Percentiles rank a stretch among this genome's conserved stretches.
These are phyloP conservation scores for Drosophila neonasuta DNA, from an alignment of 2,888 invertebrate species.

Conservation along the genomic window DNA sequence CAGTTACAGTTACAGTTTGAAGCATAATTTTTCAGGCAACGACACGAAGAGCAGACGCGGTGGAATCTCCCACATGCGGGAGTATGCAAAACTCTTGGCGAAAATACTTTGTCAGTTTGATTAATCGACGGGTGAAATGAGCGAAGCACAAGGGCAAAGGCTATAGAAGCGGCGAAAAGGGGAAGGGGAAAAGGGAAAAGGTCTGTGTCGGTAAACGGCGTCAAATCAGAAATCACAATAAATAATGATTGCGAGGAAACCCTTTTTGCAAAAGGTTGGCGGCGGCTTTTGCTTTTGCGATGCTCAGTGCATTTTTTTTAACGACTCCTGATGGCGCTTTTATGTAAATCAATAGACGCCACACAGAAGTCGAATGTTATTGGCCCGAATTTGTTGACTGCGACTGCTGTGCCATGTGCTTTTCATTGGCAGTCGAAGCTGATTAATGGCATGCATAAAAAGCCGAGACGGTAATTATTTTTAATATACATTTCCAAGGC, in stretches of 20 bases:
- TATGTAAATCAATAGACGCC: conserved; percentile 64
- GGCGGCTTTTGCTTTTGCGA: neutral
- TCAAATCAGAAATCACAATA: conserved; percentile 77
- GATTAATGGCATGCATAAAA: conserved; percentile 65
- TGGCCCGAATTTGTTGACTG: conserved; percentile 23
- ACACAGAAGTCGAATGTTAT: conserved; percentile 48
- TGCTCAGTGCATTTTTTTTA: conserved; percentile 30
- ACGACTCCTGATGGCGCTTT: conserved; percentile 69
- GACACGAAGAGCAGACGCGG: neutral
- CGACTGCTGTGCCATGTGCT: conserved; percentile 31
- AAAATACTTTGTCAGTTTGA: conserved; percentile 72
- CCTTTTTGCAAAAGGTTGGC: conserved; percentile 47
- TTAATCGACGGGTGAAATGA: conserved; percentile 57
- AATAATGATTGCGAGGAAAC: conserved; percentile 61
- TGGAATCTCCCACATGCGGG: conserved; percentile 5
- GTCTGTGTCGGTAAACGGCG: conserved; percentile 53
- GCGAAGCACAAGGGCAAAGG: conserved; percentile 8
- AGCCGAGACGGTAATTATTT: conserved; percentile 64
- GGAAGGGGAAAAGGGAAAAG: neutral
- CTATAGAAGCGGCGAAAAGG: neutral
- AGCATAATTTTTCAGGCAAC: conserved; percentile 38
- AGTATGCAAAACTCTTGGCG: conserved; percentile 33
- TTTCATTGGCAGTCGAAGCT: conserved; percentile 39
- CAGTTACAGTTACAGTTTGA: conserved; percentile 22
- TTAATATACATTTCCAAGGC: conserved; percentile 62